Evolutionary conservation across 2,888 invertebrate genomes (phyloP).

Genomic region (Imbricaverruca yamaguchii): DNA sequence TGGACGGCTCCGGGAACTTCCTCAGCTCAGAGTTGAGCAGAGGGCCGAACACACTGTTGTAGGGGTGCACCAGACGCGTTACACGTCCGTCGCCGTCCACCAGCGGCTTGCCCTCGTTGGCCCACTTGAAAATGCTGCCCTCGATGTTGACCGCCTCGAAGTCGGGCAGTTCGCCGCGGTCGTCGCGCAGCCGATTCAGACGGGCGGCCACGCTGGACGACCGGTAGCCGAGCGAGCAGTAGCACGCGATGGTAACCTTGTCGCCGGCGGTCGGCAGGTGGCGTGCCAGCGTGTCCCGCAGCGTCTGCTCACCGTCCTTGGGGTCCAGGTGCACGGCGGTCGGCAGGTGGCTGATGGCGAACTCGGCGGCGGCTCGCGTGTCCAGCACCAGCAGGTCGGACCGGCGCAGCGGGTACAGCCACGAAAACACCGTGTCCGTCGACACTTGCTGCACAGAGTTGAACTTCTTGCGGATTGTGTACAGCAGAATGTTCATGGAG

Average conservation of each 20-base stretch:
- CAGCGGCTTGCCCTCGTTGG: conserved; percentile 26
- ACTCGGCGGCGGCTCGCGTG: conserved; percentile 26
- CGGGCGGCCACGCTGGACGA: conserved; percentile 25
- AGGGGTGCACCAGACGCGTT: conserved; percentile 26
- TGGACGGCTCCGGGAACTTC: not conserved
- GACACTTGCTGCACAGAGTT: conserved; percentile 20
- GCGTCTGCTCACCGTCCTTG: not conserved
- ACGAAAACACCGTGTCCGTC: conserved; percentile 20
- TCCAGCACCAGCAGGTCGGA: conserved; percentile 26
- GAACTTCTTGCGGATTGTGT: conserved; percentile 23
- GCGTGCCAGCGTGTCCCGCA: conserved; percentile 8
- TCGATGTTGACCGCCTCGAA: conserved; percentile 27
- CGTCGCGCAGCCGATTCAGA: not conserved
- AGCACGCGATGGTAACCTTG: conserved; percentile 22
- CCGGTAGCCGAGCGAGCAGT: conserved; percentile 30
- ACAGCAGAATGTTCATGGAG: conserved; percentile 17
- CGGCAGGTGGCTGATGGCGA: conserved; percentile 25
- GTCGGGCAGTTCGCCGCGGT: not conserved
- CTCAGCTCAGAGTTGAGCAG: conserved; percentile 13
- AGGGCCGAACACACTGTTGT: conserved; percentile 25
- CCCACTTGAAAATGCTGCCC: conserved; percentile 31
- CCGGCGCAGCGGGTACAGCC: conserved; percentile 9
- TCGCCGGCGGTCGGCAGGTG: not conserved
- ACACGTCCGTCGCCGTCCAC: conserved; percentile 20
- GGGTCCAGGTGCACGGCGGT: conserved; percentile 24